phyloP scores from a whole-genome alignment of 2,888 invertebrate genomes.

The Drosophila aldrichi region DNA sequence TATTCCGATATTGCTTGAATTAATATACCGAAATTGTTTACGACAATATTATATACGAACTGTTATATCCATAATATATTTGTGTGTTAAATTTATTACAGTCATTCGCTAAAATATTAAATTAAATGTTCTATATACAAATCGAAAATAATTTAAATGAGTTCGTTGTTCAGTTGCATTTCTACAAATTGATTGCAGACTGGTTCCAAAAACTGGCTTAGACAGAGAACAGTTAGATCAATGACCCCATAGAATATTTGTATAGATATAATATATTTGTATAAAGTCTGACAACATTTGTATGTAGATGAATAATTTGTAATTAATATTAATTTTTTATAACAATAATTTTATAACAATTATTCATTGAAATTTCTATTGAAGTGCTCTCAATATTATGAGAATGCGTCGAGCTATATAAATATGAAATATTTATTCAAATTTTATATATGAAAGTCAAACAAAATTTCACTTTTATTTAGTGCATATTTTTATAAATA shows the following conservation, averaged over 20 bases:
- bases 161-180: background rate
- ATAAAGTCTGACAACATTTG: background rate
- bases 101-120: background rate
- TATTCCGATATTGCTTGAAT: background rate
- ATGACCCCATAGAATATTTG: constrained; percentile 7
- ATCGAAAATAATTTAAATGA: background rate
- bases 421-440: too few species aligned
- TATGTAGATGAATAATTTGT: background rate
- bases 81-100: background rate
- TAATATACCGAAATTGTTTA: background rate
- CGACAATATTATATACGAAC: background rate
- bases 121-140: constrained; percentile 2
- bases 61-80: background rate
- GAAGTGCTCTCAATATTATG: background rate
- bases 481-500: too few species aligned
- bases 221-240: constrained; percentile 6
- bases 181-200: constrained; percentile 12
- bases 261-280: background rate
- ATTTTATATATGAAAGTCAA: too few species aligned
- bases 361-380: background rate
- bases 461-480: too few species aligned
- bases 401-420: too few species aligned
- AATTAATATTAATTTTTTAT: background rate
- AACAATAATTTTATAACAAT: background rate
- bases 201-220: constrained; percentile 30